A percentile compares a stretch with the other conserved stretches of the same genome.
Evolutionary conservation across 2,888 invertebrate species (phyloP).

Genomic region (Torymus texanus): DNA sequence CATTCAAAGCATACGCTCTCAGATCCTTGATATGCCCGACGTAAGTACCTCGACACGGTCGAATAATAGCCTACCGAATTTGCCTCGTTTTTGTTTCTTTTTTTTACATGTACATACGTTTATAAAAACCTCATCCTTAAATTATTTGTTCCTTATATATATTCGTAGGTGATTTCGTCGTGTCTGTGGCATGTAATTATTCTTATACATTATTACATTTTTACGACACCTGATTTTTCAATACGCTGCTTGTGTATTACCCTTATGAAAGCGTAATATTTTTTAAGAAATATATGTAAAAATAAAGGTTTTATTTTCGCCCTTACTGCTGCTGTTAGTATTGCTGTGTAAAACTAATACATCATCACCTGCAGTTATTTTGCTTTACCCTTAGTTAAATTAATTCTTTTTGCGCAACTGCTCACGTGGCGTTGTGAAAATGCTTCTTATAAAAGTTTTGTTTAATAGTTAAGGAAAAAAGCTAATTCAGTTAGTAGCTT

Average conservation of each 20-base stretch:
- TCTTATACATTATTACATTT: conserved; percentile 9
- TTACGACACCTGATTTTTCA: conserved; percentile 13
- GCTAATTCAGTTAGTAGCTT: no score
- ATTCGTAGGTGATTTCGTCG: conserved; percentile 60
- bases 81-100: conserved; percentile 12
- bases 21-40: conserved; percentile 90
- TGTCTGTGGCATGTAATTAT: conserved; percentile 65
- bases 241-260: conserved; percentile 19
- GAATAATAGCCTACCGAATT: conserved; percentile 21
- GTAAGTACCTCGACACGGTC: conserved; percentile 81
- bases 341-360: conserved; percentile 21
- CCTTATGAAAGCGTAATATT: neutral
- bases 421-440: no score
- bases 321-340: conserved; percentile 3
- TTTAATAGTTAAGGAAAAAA: no score
- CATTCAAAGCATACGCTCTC: conserved; percentile 91
- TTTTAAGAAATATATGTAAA: neutral
- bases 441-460: no score
- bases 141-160: conserved; percentile 27
- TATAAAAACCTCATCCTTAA: conserved; percentile 21
- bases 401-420: neutral
- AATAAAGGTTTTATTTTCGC: conserved; percentile 12
- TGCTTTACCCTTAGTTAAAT: neutral
- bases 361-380: neutral
- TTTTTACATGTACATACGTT: conserved; percentile 19